Evolutionary conservation across 2,888 invertebrate species (phyloP).

Genomic region (Tipula unca): DNA sequence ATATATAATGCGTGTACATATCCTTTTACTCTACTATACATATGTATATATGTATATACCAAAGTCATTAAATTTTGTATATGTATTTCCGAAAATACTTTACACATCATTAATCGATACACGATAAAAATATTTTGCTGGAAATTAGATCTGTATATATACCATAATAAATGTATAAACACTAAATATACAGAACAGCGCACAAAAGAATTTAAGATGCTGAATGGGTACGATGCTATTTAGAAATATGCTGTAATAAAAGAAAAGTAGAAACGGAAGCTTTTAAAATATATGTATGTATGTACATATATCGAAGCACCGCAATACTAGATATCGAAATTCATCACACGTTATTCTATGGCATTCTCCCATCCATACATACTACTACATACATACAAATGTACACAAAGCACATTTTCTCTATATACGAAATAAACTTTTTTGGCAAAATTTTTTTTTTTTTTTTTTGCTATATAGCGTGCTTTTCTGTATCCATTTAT

Average conservation of each 20-base stretch:
- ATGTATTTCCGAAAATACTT: neutral
- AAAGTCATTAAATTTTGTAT: neutral
- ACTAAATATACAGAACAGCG: no score
- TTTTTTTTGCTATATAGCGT: no score
- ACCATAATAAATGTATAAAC: no score
- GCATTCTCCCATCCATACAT: no score
- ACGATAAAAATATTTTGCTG: neutral
- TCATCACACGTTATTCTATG: neutral
- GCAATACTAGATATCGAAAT: neutral
- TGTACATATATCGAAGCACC: neutral
- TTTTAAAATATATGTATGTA: neutral
- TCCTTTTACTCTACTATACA: neutral
- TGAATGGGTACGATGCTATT: neutral
- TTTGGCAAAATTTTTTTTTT: no score
- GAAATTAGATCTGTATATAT: neutral
- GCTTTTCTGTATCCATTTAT: neutral
- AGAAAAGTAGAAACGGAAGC: neutral
- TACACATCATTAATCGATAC: slow-evolving; percentile 14
- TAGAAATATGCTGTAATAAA: neutral
- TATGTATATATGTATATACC: neutral
- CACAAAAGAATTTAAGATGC: neutral
- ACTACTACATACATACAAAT: no score
- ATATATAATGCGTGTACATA: neutral
- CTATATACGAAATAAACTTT: neutral
- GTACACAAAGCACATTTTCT: neutral